A percentile compares a stretch with the other conserved stretches of the same genome.
Evolutionary conservation across 1,140 invertebrate genomes (phyloP).

Genomic region (Drosophila lini): DNA sequence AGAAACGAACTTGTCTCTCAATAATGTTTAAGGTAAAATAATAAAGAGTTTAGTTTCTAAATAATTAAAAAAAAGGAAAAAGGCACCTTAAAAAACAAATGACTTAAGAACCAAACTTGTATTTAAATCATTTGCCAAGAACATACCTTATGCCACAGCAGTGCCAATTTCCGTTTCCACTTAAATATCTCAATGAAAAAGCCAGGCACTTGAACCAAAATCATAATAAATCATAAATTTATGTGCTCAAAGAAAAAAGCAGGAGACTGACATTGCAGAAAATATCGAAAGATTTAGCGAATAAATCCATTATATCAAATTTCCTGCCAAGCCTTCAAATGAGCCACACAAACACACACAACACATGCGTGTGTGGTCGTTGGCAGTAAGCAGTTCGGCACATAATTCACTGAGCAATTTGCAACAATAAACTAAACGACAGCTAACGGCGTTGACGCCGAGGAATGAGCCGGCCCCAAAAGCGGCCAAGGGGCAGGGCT

Average conservation of each 20-base stretch:
- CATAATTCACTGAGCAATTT: conserved; percentile 81
- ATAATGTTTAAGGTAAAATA: background rate
- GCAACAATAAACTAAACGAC: conserved; percentile 82
- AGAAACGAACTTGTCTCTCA: background rate
- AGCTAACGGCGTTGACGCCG: conserved; percentile 80
- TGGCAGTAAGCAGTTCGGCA: conserved; percentile 77
- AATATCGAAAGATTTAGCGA: conserved; percentile 54
- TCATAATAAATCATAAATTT: conserved; percentile 18
- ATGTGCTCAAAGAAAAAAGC: conserved; percentile 10
- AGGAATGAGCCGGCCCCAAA: conserved; percentile 64
- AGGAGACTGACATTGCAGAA: conserved; percentile 16
- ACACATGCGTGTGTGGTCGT: conserved; percentile 64
- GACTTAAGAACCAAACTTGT: background rate
- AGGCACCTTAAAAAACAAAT: background rate
- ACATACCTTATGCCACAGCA: background rate
- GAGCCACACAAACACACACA: conserved; percentile 25
- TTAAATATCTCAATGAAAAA: conserved; percentile 4
- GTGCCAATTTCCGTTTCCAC: conserved; percentile 2
- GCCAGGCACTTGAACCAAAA: conserved; percentile 18
- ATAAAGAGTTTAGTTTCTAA: background rate
- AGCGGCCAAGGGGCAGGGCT: conserved; percentile 16
- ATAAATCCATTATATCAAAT: conserved; percentile 72
- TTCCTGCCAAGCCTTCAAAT: conserved; percentile 65
- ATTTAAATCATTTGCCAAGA: background rate
- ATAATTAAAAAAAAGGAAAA: background rate